A percentile compares a stretch with the other conserved stretches of the same genome.
Conservation (phyloP, 2,888 invertebrate species). For the Selenia dentaria region DNA sequence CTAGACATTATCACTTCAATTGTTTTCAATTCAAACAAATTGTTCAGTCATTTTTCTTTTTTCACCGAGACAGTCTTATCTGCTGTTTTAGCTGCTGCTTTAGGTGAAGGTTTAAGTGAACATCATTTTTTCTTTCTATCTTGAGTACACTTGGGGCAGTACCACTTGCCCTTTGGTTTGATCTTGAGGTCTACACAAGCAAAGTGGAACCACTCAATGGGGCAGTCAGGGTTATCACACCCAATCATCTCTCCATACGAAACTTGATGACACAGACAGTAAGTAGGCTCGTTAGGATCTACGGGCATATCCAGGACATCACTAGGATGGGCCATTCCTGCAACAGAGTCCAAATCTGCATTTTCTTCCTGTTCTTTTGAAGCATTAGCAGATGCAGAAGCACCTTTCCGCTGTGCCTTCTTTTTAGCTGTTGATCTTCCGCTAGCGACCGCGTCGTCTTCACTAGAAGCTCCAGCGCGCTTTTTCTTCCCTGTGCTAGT, state of each 20-base stretch:
- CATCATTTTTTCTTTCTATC: constrained; percentile 92
- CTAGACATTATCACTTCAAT: no score
- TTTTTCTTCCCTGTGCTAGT: constrained; percentile 78
- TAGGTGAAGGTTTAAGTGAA: constrained; percentile 58
- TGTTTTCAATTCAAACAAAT: no score
- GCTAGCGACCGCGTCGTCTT: constrained; percentile 69
- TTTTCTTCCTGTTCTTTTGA: constrained; percentile 74
- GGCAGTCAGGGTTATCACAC: constrained; percentile 95
- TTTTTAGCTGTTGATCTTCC: constrained; percentile 74
- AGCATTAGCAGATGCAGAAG: constrained; percentile 60
- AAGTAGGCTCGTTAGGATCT: constrained; percentile 99
- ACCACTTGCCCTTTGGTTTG: constrained; percentile 98
- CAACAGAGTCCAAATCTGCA: constrained; percentile 78
- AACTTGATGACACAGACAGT: constrained; percentile 98
- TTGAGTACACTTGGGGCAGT: constrained; percentile 95
- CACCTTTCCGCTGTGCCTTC: constrained; percentile 69
- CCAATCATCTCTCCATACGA: constrained; percentile 99
- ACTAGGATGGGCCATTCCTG: constrained; percentile 91
- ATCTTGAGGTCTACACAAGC: constrained; percentile 95
- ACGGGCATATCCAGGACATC: constrained; percentile 96
- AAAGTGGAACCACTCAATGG: constrained; percentile 98
- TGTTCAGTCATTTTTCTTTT: constrained; percentile 60
- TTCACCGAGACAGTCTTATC: constrained; percentile 72
- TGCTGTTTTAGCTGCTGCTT: constrained; percentile 61
- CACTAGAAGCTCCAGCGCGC: constrained; percentile 81